Evolutionary conservation across 2,113 vertebrate genomes (phyloP).

Genomic region (Neodon shergylaensis): DNA sequence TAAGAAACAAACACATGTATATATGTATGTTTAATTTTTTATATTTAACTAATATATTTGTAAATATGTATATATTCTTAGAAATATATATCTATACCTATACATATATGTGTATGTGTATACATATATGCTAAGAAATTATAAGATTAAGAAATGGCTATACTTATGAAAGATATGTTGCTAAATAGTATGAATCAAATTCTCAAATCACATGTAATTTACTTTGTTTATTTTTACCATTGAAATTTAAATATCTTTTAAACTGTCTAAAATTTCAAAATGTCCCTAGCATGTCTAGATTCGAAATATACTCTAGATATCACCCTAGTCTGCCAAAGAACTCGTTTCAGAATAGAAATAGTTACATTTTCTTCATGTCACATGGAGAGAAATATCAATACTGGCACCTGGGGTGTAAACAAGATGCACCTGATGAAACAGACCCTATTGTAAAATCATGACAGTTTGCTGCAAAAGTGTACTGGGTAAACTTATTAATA

Average conservation of each 20-base stretch:
- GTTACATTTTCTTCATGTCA: neutral
- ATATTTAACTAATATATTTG: conserved; percentile 19
- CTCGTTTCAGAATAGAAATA: neutral
- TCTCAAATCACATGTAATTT: neutral
- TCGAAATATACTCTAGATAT: neutral
- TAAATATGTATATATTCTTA: neutral
- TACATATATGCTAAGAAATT: neutral
- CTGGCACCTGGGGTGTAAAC: neutral
- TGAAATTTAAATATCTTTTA: neutral
- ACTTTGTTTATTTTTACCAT: neutral
- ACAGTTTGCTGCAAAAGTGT: neutral
- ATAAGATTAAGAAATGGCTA: neutral
- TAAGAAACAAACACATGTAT: conserved; percentile 7
- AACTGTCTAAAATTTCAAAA: conserved; percentile 5
- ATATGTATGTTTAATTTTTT: neutral
- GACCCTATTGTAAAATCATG: neutral
- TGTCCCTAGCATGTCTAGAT: neutral
- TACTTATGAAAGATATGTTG: neutral
- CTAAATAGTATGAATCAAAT: neutral
- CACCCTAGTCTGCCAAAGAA: neutral
- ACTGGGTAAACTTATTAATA: neutral
- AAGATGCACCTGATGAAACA: neutral
- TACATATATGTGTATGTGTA: neutral
- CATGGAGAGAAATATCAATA: conserved; percentile 6
- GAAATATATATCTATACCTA: neutral